These are phyloP conservation scores for Agapostemon virescens DNA, from an alignment of 2,888 invertebrate genomes.

Conservation along the genomic window DNA sequence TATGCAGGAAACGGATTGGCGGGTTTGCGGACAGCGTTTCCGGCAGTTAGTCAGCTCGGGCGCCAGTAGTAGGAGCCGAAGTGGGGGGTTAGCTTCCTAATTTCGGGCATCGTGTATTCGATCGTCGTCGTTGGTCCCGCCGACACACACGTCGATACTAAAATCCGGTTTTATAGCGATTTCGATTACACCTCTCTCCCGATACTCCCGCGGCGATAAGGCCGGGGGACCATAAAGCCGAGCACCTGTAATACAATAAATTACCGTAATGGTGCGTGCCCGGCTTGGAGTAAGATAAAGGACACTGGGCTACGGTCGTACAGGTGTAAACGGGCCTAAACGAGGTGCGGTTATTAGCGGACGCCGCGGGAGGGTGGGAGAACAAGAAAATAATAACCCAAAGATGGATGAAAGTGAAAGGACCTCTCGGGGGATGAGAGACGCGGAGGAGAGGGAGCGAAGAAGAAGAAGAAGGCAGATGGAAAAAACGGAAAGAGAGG, in stretches of 20 bases:
- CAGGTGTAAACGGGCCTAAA: conserved; percentile 77
- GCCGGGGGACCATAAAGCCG: conserved; percentile 49
- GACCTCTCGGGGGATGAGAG: neutral
- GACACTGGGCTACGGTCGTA: conserved; percentile 56
- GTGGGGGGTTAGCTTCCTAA: conserved; percentile 24
- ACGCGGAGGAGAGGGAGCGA: conserved; percentile 8
- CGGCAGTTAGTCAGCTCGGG: conserved; percentile 15
- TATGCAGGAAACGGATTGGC: neutral
- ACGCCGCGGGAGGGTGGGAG: conserved; percentile 67
- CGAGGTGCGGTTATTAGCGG: conserved; percentile 75
- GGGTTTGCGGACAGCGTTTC: neutral
- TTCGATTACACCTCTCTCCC: conserved; percentile 52
- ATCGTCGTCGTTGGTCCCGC: neutral
- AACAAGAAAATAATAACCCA: conserved; percentile 58
- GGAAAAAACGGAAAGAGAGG: too few species aligned
- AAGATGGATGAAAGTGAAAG: conserved; percentile 54
- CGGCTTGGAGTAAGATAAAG: conserved; percentile 63
- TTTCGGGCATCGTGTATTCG: conserved; percentile 22
- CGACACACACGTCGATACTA: conserved; percentile 53
- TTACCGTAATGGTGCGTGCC: conserved; percentile 69
- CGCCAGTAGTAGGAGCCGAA: neutral
- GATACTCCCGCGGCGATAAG: conserved; percentile 54
- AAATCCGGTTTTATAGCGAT: conserved; percentile 61
- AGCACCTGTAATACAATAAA: conserved; percentile 67
- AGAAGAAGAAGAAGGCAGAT: neutral